Base-by-base conservation (phyloP, 2,113 vertebrate genomes). In the Callospermophilus lateralis region DNA sequence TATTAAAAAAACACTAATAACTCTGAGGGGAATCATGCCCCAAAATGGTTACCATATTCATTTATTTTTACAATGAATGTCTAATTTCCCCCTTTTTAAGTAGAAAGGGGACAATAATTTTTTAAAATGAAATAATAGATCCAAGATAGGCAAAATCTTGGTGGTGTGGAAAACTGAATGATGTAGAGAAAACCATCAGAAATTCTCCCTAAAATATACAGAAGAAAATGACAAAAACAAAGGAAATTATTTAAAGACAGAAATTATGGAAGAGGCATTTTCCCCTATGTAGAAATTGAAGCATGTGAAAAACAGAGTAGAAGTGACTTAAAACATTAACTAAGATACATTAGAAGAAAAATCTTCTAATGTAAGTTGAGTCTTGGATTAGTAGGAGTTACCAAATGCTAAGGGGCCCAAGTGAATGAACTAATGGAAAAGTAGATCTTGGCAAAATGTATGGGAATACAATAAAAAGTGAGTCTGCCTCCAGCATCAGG, bases 331-430 rank as follows among this genome's bases (percentile, higher is more conserved):
- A 70, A n/a, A 61, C 83, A 12, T 34, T 4, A n/a, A 10, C 37
- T 11, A 26, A 86, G 34, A 26, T 1, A 24, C 2, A 5, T 32
- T 6, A 37, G 86, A 32, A 67, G 78, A 39, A 11, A 68, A 55
- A 34, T 0, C 0, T 58, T 12, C 67, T 16, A 8, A 0, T 16
- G 0, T 45, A n/a, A 37, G 45, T n/a, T 22, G 34, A 28, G 30
- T 39, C n/a, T 26, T 13, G 0, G n/a, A 10, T 20, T 20, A 17
- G 55, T 4, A 37, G 12, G 1, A n/a, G 19, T 79, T 45, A 68
- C 28, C 86, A 83, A 55, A 34, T 3, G 19, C 51, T 78, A 24
- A 26, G 26, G 0, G 1, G 26, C 15, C 55, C 67, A 76, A 45
- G 13, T 7, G 37, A 39, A 15, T 4, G 28, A 48, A 70, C 32